Base-by-base conservation (phyloP, 1,140 invertebrate species). In the Cephus cinctus region DNA sequence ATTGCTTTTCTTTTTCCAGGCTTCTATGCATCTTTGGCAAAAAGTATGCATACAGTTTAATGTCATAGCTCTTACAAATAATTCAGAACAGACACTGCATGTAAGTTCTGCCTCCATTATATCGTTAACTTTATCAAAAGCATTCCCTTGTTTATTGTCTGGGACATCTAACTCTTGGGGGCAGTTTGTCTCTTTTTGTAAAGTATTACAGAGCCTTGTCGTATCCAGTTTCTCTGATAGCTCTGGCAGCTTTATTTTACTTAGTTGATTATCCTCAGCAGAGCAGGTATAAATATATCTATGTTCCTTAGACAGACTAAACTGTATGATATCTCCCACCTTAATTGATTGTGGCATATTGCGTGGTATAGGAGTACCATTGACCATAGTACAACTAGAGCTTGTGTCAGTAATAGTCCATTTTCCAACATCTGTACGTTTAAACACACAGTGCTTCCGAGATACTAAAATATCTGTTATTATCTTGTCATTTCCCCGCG, bases 41-140 rank as follows among this genome's bases (percentile, higher is more conserved):
- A 89, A 92, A 1, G 86, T 86, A 55, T 93, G 90, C 0, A 83
- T 83, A 65, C 90, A 93, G 61, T 83, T 85, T 4, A 92, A 66
- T 0, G 85, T 85, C 9, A 81, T 84, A 0, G 89, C 84, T 23
- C 75, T 75, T 0, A 91, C 76, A 69, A 90, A 88, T 1, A 91
- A 69, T 73, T 92, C 89, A 38, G 82, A 84, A 63, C 89, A 93
- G 49, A 93, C 86, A 43, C 81, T 82, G 63, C 89, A 93, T 43
- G 86, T 83, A 12, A 92, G 68, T 62, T 92, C 88, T 43, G 80
- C 83, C 53, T 90, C 87, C 77, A 90, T 81, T n/a, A 86, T 77
- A 44, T 82, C 69, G 16, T 72, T 78, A 22, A 88, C 80, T 56
- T 82, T 79, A 2, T 74, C 68, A 4, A 86, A 57, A 2, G 81